These are phyloP conservation scores for Eupithecia abbreviata DNA, from an alignment of 2,888 invertebrate genomes.

Conservation along the genomic window DNA sequence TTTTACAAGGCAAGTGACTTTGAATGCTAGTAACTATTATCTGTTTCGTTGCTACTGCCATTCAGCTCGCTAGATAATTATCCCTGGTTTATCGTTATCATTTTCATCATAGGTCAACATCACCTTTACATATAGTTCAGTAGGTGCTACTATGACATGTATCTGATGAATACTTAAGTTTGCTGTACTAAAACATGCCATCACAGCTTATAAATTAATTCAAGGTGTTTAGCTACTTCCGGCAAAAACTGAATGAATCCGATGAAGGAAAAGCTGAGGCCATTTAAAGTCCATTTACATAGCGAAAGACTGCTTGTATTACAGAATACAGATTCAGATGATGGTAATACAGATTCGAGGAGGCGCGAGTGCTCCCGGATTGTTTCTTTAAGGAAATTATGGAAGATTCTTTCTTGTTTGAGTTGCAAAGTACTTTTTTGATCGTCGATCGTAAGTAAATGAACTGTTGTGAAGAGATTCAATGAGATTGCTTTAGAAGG, in stretches of 20 bases:
- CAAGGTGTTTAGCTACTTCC: background rate
- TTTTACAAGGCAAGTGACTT: background rate
- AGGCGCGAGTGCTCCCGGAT: background rate
- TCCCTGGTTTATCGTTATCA: background rate
- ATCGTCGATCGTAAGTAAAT: background rate
- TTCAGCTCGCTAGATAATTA: background rate
- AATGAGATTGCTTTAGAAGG: background rate
- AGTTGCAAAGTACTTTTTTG: slow-evolving; percentile 7
- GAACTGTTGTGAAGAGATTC: background rate
- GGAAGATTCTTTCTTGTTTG: slow-evolving; percentile 10
- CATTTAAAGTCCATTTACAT: slow-evolving; percentile 40
- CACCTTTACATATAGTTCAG: too few species aligned
- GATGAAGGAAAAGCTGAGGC: slow-evolving; percentile 32
- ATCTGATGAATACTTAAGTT: background rate
- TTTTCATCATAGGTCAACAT: background rate
- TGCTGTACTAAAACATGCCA: background rate
- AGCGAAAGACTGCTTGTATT: slow-evolving; percentile 24
- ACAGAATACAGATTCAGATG: slow-evolving; percentile 16
- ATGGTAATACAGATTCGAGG: slow-evolving; percentile 20
- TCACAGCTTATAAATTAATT: background rate
- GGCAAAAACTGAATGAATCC: slow-evolving; percentile 25
- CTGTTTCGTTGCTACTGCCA: background rate
- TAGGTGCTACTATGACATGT: too few species aligned
- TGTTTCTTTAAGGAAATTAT: slow-evolving; percentile 2
- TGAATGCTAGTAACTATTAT: background rate